phyloP scores from a whole-genome alignment of 1,140 invertebrate genomes.

The Octopus bimaculoides region DNA sequence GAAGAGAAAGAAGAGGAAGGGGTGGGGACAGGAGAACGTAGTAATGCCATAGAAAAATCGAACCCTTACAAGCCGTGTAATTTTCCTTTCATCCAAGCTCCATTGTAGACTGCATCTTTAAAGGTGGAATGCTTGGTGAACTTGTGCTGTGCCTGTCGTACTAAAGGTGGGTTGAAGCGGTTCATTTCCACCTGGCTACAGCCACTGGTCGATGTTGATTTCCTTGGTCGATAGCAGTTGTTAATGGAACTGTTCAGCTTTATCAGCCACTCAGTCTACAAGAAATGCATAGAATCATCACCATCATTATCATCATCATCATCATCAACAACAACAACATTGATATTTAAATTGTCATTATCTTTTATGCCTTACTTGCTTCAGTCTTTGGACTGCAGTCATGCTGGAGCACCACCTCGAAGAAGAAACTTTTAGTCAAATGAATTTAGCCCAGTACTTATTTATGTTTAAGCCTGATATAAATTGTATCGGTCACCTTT shows the following conservation, averaged over 20 bases:
- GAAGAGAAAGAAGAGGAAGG: too few relatives aligned
- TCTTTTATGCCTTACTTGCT: too few relatives aligned
- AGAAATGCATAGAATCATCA: not conserved
- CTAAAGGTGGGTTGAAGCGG: conserved; percentile 67
- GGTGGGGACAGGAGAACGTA: too few relatives aligned
- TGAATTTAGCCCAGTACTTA: too few relatives aligned
- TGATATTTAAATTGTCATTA: too few relatives aligned
- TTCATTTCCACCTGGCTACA: conserved; percentile 32
- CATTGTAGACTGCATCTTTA: conserved; percentile 74
- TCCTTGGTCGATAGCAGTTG: conserved; percentile 41
- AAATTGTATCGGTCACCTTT: too few relatives aligned
- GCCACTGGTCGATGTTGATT: conserved; percentile 19
- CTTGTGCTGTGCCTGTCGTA: conserved; percentile 69
- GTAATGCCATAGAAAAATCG: not conserved
- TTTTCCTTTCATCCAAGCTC: conserved; percentile 75
- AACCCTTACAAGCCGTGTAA: conserved; percentile 68
- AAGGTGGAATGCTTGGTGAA: conserved; percentile 72
- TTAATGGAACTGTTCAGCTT: conserved; percentile 56
- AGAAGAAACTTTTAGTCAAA: too few relatives aligned
- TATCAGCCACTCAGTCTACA: conserved; percentile 71
- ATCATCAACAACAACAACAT: too few relatives aligned
- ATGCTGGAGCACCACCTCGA: too few relatives aligned
- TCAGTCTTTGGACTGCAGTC: too few relatives aligned
- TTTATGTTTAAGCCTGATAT: too few relatives aligned
- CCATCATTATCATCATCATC: too few relatives aligned